Evolutionary conservation across 2,888 invertebrate species (phyloP), one percentile per base, ranked within the genome.

Genomic region (Habrosyne pyritoides): DNA sequence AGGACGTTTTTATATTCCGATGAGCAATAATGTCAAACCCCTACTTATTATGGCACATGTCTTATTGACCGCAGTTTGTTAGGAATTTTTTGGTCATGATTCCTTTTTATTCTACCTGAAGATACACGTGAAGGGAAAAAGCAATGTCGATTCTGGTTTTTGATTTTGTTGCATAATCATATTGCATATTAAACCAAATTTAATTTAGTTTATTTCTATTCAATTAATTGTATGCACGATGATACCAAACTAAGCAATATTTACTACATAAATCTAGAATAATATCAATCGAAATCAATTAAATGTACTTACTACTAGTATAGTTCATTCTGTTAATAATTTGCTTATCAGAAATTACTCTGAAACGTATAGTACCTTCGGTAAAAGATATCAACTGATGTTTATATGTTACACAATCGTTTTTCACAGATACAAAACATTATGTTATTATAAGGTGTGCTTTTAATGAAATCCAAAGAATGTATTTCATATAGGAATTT

Each of bases 401-500:
- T 53, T 36, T 55, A 46, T 42, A 51, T 51, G 52, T 48, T 24
- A 51, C 47, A 52, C 56, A 33, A 48, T 36, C 22, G 14, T 47
- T 51, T 47, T 58, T 42, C 42, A n/a, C 18, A 42, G 18, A 18
- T 42, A 42, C 42, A 18, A 18, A 14, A 42, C 42, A 8, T 33
- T n/a, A 42, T 18, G 18, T 18, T 36, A 14, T 14, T 36, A 28
- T 28, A 53, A 53, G 48, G 55, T 55, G 60, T 55, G 57, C 55
- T 66, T 61, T 60, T 60, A 54, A 73, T 64, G 68, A 73, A 79
- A 76, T 77, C 82, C 86, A 83, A 85, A 84, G 83, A 86, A 71
- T 70, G 65, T 10, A 2, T 18, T 50, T 30, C 42, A 66, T 73
- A 76, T 77, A 78, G 87, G 86, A 86, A 87, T 88, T 87, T 89